A percentile compares a stretch with the other conserved stretches of the same genome.
Conservation (phyloP, 1,140 invertebrate genomes). For the Lepidurus arcticus region DNA sequence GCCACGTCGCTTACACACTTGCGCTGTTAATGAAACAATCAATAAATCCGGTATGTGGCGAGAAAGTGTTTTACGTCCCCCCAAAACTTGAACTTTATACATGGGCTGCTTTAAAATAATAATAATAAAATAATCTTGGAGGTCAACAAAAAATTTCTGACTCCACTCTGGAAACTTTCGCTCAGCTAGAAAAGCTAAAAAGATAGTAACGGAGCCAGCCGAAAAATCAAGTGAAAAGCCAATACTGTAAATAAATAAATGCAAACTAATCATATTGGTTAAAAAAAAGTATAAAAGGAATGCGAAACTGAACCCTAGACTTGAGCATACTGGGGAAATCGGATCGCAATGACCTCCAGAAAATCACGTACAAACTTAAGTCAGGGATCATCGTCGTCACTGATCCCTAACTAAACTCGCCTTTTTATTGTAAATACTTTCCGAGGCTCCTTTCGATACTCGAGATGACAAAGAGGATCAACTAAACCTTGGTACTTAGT, state of each 20-base stretch:
- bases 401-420: not conserved
- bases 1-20: not conserved
- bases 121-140: too few relatives aligned
- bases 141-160: too few relatives aligned
- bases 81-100: too few relatives aligned
- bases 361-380: not conserved
- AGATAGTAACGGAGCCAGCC: too few relatives aligned
- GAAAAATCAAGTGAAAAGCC: not conserved
- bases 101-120: too few relatives aligned
- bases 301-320: not conserved
- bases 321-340: not conserved
- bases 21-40: not conserved
- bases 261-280: not conserved
- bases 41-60: not conserved
- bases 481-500: not conserved
- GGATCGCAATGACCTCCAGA: conserved; percentile 5
- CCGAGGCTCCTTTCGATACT: not conserved
- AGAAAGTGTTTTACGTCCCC: not conserved
- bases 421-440: not conserved
- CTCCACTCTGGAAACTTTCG: too few relatives aligned
- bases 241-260: not conserved
- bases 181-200: too few relatives aligned
- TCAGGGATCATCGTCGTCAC: not conserved
- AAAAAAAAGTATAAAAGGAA: not conserved
- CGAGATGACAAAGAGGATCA: not conserved